These are phyloP conservation scores for Gryllus bimaculatus DNA, from an alignment of 1,140 invertebrate species.

Conservation along the genomic window DNA sequence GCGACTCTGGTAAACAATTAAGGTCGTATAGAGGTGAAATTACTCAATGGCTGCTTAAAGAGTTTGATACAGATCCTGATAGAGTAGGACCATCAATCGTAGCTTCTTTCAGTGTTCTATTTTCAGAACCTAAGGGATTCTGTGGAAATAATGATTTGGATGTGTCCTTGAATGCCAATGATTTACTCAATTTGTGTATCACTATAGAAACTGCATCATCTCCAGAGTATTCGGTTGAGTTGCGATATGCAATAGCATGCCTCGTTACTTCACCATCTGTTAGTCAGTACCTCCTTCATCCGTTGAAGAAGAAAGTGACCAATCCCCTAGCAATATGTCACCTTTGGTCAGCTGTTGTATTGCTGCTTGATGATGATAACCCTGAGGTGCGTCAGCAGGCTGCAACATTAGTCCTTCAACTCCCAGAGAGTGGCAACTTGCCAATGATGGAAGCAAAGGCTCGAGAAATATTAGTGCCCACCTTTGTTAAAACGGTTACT, in stretches of 20 bases:
- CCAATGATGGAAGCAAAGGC: conserved; percentile 11
- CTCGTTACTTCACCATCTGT: not conserved
- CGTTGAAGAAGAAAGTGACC: not conserved
- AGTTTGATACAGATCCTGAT: not conserved
- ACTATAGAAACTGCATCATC: not conserved
- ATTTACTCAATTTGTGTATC: not conserved
- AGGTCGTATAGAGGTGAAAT: not conserved
- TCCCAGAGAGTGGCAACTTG: not conserved
- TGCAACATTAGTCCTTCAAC: not conserved
- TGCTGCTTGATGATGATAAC: conserved; percentile 11
- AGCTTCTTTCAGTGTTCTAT: not conserved
- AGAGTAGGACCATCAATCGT: not conserved
- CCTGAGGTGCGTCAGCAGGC: not conserved
- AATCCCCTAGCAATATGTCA: not conserved
- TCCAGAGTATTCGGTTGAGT: not conserved
- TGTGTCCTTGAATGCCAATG: too few relatives aligned
- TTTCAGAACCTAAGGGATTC: not conserved
- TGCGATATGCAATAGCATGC: not conserved
- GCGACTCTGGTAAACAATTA: too few relatives aligned
- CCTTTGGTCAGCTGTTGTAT: conserved; percentile 12
- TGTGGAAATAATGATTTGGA: too few relatives aligned
- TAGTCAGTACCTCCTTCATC: not conserved
- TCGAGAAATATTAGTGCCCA: conserved; percentile 11
- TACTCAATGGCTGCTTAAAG: not conserved
- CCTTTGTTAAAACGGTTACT: not conserved